Evolutionary conservation across 1,140 invertebrate species (phyloP).

Genomic region (Galendromus occidentalis): DNA sequence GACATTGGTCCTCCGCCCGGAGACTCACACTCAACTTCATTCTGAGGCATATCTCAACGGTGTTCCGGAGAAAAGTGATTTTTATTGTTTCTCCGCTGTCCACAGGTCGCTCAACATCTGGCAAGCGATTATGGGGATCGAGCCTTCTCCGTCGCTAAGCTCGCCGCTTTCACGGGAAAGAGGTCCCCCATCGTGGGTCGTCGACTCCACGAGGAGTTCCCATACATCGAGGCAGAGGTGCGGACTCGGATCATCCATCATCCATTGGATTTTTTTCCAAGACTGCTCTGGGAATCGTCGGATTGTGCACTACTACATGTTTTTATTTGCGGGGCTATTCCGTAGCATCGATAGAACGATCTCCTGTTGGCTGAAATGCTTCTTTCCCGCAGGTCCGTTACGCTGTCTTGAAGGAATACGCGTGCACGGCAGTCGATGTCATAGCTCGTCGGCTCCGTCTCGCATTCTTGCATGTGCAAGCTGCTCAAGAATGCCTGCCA

Average conservation of each 20-base stretch:
- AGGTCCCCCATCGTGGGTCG: slow-evolving; percentile 85
- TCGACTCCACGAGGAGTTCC: slow-evolving; percentile 88
- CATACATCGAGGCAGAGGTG: slow-evolving; percentile 95
- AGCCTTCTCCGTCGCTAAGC: slow-evolving; percentile 88
- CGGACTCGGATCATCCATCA: too few species aligned
- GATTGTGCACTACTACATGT: too few species aligned
- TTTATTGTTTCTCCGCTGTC: neutral
- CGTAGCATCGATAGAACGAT: too few species aligned
- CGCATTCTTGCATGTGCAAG: slow-evolving; percentile 82
- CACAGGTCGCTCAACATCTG: slow-evolving; percentile 81
- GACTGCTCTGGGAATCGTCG: too few species aligned
- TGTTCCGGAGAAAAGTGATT: slow-evolving; percentile 9
- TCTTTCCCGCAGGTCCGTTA: slow-evolving; percentile 44
- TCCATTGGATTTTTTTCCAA: too few species aligned
- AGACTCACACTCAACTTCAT: neutral
- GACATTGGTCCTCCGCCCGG: slow-evolving; percentile 56
- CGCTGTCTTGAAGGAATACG: slow-evolving; percentile 75
- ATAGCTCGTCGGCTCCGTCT: slow-evolving; percentile 76
- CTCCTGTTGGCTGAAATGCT: too few species aligned
- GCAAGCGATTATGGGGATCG: slow-evolving; percentile 91
- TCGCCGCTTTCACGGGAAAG: slow-evolving; percentile 83
- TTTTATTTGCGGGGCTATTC: too few species aligned
- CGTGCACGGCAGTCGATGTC: slow-evolving; percentile 85
- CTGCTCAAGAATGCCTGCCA: slow-evolving; percentile 82
- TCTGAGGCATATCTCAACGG: neutral